Evolutionary conservation across 1,140 invertebrate genomes (phyloP), one percentile per base, ranked within the genome.

Genomic region (Dysdera silvatica): DNA sequence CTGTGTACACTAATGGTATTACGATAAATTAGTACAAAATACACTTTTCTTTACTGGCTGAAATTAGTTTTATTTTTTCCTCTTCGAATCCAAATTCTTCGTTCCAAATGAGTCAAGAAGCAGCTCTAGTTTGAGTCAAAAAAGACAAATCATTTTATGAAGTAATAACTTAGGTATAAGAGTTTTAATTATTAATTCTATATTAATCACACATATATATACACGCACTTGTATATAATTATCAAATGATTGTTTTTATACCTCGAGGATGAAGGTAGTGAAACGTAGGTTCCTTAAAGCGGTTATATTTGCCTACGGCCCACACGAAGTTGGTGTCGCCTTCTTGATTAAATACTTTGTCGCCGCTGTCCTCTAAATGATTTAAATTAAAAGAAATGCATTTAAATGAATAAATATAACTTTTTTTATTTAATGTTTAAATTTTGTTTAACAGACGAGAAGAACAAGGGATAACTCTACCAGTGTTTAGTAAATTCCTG

Each of bases 291-390:
- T 91, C 86, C 41, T 84, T 84, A 55, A 84, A 85, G 16, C 82
- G 78, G 72, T 91, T 88, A 49, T 93, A 74, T 62, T 82, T 81
- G 12, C 92, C 92, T 20, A 94, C 76, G 0, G 90, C 88, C 91
- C 91, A 95, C 6, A 94, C 80, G 16, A 91, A 78, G 69, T 83
- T 87, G 26, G 83, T 81, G 3, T 80, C 73, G 24, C 80, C 78
- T 61, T 89, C 83, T 3, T 82, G 80, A 4, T 81, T 78, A 73
- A 84, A 88, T 69, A 85, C 84, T 70, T 84, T 87, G 72, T 95
- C 90, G 18, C 88, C 85, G 63, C 77, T 64, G 78, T 93, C 88
- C 70, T 85, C 86, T 87, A 69, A 1, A 60, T 41, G 18, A 35
- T 35, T 4, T 6, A 64, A 16, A 58, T 16, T 10, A 37, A 14